Evolutionary conservation across 2,113 vertebrate genomes (phyloP), one percentile per base, ranked within the genome.

Genomic region (Dermatemys mawii): DNA sequence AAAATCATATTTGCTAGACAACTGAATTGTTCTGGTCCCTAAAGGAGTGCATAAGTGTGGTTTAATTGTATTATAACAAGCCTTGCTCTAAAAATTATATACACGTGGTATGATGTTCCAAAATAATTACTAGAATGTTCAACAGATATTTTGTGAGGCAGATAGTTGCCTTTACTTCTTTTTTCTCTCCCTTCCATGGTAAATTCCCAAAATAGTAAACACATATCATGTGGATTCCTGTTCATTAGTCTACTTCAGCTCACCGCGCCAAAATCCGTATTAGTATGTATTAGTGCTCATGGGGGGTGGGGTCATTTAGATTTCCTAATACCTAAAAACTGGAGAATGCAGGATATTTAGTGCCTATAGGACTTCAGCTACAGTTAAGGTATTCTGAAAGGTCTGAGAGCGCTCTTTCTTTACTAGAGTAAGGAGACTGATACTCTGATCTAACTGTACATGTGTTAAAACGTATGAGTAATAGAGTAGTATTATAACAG

Each of bases 11-110:
- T 92, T 89, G 60, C 46, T 38, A 81, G 84, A 41, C 53, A 91
- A 27, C 38, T 75, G 41, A 13, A 75, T 75, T 75, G 81, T 78
- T 46, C 60, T 80, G 67, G 60, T 32, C 67, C 53, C 48, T 55
- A 27, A 35, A 17, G 60, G 0, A 48, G 86, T 57, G 84, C 12
- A 67, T 93, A 26, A 6, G 84, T 44, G 93, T 88, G 70, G 48
- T 90, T 94, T 92, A 93, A 93, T 84, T 96, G 83, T 53, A 67
- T 83, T 35, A 79, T 21, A 73, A 87, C 48, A 91, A 95, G 85
- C 24, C 26, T 85, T 83, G 55, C n/a, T 90, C 54, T 75, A 73
- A 76, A 46, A 76, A 26, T 76, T 29, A 76, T 76, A 12, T 46
- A 76, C 41, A 76, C 81, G 86, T 83, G 50, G 4, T 90, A 48